Conservation (phyloP, 2,113 vertebrate species). For the Campylomormyrus numenius region DNA sequence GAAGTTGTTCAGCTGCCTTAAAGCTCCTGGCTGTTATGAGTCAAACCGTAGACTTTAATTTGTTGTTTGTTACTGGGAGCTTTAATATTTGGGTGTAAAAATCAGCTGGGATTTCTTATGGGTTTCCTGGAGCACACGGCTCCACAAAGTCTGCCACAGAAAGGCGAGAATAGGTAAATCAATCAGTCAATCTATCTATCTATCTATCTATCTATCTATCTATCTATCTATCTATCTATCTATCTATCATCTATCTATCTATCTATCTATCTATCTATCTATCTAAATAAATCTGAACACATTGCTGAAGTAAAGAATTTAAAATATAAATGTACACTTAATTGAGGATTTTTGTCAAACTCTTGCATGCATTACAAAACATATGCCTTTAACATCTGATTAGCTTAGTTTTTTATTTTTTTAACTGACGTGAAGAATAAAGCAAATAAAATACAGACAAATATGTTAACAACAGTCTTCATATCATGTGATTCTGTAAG, state of each 20-base stretch:
- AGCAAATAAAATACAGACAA: not conserved
- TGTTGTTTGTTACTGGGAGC: no score
- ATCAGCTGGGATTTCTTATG: no score
- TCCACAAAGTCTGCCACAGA: no score
- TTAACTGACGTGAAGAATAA: not conserved
- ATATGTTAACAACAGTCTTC: not conserved
- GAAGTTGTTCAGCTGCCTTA: not conserved
- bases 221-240: no score
- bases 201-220: no score
- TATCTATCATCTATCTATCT: no score
- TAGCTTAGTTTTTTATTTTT: not conserved
- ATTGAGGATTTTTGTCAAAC: not conserved
- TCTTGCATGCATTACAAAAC: not conserved
- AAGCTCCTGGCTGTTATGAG: not conserved
- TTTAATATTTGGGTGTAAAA: no score
- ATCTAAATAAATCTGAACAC: not conserved
- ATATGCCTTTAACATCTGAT: not conserved
- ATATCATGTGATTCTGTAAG: not conserved
- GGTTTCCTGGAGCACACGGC: no score
- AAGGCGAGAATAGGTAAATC: no score
- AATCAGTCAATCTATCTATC: no score
- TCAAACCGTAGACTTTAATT: not conserved
- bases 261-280: no score
- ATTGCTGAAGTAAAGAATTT: not conserved
- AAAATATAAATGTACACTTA: not conserved